Base-by-base conservation (phyloP, 2,797 vertebrate species). In the Etheostoma perlongum region DNA sequence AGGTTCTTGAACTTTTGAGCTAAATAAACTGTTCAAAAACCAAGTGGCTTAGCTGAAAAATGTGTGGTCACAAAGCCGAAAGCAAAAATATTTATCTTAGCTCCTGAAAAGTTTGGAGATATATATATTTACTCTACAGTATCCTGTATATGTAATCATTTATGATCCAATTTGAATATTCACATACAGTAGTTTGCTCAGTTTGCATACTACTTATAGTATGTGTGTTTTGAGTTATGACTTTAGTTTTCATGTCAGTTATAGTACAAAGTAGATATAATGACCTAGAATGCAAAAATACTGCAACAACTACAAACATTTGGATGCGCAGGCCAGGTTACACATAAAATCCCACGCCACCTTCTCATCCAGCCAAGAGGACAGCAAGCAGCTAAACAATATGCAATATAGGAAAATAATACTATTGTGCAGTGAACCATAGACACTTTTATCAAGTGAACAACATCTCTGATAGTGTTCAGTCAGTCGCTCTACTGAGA, bases 371-470 rank as follows among this genome's bases (percentile, higher is more conserved):
- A 53, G 48, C 66, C 70, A 46, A 61, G 25, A 59, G 40, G 63
- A n/a, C 15, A 54, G 47, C 7, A 6, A 55, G 76, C 60, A 33
- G 71, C 67, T 25, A 25, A 81, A 75, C 68, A 81, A 51, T 61
- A 4, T 12, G 21, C 74, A 63, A 23, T 61, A 69, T 83, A 59
- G 25, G 19, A 21, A 67, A 71, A 65, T 53, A 70, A 67, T 55
- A 14, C 14, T 15, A 12, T 11, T 40, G 6, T n/a, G 67, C 25
- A 23, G 60, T 54, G 66, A 47, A 47, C 13, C 27, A 27, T 6
- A 61, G 27, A 19, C 13, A 60, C 27, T 55, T 64, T 74, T 70
- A 48, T 82, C 63, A 76, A 60, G 58, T 78, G 49, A 67, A 66
- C 49, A 30, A 12, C n/a, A 72, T 63, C n/a, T 69, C 33, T 27